Base-by-base conservation (phyloP, 1,140 invertebrate species). In the Protaetia brevitarsis region DNA sequence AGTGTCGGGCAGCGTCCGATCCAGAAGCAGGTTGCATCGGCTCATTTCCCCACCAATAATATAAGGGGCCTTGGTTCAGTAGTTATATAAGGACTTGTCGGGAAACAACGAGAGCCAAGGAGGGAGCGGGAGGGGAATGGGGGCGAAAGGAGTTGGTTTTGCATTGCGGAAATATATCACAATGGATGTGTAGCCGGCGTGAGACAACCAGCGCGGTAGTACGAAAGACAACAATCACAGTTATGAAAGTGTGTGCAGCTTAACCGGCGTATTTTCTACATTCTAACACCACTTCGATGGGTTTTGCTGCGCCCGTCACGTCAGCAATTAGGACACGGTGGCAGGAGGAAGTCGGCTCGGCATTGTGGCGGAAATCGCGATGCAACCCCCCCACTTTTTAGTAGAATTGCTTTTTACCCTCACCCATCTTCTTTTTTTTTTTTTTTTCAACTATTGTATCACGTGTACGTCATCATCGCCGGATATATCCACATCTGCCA, bases 351-450 rank as follows among this genome's bases (percentile, higher is more conserved):
- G 16, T 34, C 26, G 30, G 58, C 41, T 34, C 26, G 30, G 58
- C 41, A 45, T 45, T 45, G 13, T 45, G 3, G 34, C 57, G 23
- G 27, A 37, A 37, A 10, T 37, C 16, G 57, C 19, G 11, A 29
- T 60, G 67, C 51, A 63, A n/a, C n/a, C 41, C 62, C 58, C 45
- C 11, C 10, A 60, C 58, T 41, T 69, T 69, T 69, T 69, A 69
- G 64, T 36, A 58, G 62, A 64, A 69, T 69, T 69, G 68, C 68
- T 69, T 69, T 64, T 30, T 19, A 63, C 57, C 21, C 30, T 23
- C 11, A 4, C 37, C n/a, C n/a, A n/a, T n/a, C n/a, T n/a, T n/a
- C n/a, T n/a, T n/a, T n/a, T n/a, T n/a, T n/a, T n/a, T n/a, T n/a
- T 16, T 28, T 3, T 30, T 7, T 45, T 45, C 11, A 29, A 19